A percentile compares a stretch with the other conserved stretches of the same genome.
These are phyloP conservation scores for Morus bassanus DNA, from an alignment of 2,797 vertebrate species.

Conservation along the genomic window DNA sequence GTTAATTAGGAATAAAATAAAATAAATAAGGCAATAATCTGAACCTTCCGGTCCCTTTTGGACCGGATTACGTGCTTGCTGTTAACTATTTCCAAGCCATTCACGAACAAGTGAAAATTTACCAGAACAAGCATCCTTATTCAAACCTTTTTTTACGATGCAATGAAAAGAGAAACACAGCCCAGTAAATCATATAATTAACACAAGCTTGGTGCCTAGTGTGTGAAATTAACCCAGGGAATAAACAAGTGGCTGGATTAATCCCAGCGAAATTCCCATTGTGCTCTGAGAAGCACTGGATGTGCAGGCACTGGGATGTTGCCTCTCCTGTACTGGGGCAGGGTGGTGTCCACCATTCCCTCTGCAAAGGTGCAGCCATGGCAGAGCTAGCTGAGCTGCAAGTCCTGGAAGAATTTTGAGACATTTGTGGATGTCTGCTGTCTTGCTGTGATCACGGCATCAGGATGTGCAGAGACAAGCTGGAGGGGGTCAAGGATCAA, in stretches of 20 bases:
- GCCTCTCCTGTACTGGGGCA: not conserved
- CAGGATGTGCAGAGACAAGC: not conserved
- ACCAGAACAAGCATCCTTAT: conserved; percentile 38
- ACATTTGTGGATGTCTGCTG: not conserved
- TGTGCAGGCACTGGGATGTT: not conserved
- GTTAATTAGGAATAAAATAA: conserved; percentile 69
- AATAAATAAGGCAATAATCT: conserved; percentile 45
- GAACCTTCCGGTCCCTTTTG: conserved; percentile 7
- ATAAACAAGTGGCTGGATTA: conserved; percentile 57
- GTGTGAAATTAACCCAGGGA: conserved; percentile 59
- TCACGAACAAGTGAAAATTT: conserved; percentile 36
- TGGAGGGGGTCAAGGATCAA: not conserved
- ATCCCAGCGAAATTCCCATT: not conserved
- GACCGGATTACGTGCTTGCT: not conserved
- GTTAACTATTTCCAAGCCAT: conserved; percentile 38
- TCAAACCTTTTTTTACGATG: conserved; percentile 35
- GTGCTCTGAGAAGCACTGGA: not conserved
- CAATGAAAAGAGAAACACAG: conserved; percentile 44
- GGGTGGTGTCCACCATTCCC: not conserved
- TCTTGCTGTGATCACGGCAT: rapidly evolving
- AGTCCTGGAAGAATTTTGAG: not conserved
- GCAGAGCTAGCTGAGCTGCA: not conserved
- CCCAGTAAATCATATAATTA: conserved; percentile 61
- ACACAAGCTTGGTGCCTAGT: conserved; percentile 34
- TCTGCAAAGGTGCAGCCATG: not conserved